phyloP scores from a whole-genome alignment of 2,888 invertebrate genomes.

The Tanytarsus gracilentus region DNA sequence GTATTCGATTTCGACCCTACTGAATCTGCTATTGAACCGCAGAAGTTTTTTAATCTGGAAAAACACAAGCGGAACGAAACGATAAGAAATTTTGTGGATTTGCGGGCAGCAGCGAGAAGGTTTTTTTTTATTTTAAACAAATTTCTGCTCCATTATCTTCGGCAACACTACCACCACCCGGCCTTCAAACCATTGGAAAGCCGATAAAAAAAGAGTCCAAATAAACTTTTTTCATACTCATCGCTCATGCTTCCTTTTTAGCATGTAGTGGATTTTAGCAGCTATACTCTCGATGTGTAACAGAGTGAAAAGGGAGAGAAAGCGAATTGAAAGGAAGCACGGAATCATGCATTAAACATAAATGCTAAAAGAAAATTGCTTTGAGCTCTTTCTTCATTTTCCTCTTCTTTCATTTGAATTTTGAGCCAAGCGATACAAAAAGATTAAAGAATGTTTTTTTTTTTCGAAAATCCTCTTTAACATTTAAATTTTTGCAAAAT shows the following conservation, averaged over 20 bases:
- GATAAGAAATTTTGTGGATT: neutral
- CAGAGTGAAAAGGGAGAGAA: neutral
- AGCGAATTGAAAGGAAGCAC: slow-evolving; percentile 11
- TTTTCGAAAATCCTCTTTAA: no score
- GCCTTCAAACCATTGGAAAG: no score
- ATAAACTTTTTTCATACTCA: neutral
- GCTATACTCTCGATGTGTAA: neutral
- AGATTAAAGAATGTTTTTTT: no score
- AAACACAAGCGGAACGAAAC: neutral
- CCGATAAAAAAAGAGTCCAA: slow-evolving; percentile 16
- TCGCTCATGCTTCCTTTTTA: neutral
- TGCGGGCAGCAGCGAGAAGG: neutral
- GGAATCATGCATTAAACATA: slow-evolving; percentile 26
- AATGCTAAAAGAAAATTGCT: slow-evolving; percentile 14
- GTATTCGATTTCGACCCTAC: slow-evolving; percentile 58
- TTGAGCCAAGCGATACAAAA: no score
- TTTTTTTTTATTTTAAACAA: slow-evolving; percentile 21
- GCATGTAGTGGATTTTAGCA: neutral
- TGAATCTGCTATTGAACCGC: slow-evolving; percentile 76
- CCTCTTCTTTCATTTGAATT: no score
- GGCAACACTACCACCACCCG: no score
- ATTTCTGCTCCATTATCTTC: slow-evolving; percentile 25
- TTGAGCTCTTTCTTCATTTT: slow-evolving; percentile 1
- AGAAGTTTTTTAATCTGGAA: slow-evolving; percentile 59
- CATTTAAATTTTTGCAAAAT: no score